Evolutionary conservation across 2,888 invertebrate genomes (phyloP), one percentile per base, ranked within the genome.

Genomic region (Drosophila barbarae): DNA sequence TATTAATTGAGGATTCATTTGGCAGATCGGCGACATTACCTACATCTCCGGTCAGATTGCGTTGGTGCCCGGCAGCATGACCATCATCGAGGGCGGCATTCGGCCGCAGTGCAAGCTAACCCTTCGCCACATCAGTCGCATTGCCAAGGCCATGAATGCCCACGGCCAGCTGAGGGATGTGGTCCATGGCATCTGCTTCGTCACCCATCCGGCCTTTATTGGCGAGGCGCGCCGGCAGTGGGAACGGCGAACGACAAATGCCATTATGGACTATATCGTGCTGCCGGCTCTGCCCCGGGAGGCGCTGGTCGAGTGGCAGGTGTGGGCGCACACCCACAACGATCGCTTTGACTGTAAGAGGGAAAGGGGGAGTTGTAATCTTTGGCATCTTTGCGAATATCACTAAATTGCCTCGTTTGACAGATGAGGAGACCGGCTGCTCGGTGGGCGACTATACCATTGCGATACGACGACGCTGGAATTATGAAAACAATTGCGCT

Each of bases 21-120:
- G 2, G 8, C 26, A 42, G 95, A 91, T 96, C 50, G 95, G 95
- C 59, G 94, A 95, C 83, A 93, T 95, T 73, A 94, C 96, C 66
- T 94, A 94, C 86, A 93, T 97, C 51, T 96, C 98, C 76, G 98
- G 98, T 1, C 97, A 97, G 91, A 97, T 98, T 77, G 96, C 95
- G 13, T 90, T 98, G 73, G 93, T 97, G 72, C 97, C 96, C 63
- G 95, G 95, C 30, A 94, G 92, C 76, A 92, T 96, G 93, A 90
- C 91, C 77, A 90, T 96, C 77, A 91, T 95, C 35, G 92, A 92
- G 54, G 95, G 96, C 61, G 96, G 96, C 61, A 93, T 95, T 76
- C 93, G 94, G 76, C 91, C 93, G 36, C 96, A 98, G 90, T 95
- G 96, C 84, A 93, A 94, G 73, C 91, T 98, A 26, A 93, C 96